Conservation (phyloP, 92 coral and sea anemone genomes). For the Palythoa caribaeorum region DNA sequence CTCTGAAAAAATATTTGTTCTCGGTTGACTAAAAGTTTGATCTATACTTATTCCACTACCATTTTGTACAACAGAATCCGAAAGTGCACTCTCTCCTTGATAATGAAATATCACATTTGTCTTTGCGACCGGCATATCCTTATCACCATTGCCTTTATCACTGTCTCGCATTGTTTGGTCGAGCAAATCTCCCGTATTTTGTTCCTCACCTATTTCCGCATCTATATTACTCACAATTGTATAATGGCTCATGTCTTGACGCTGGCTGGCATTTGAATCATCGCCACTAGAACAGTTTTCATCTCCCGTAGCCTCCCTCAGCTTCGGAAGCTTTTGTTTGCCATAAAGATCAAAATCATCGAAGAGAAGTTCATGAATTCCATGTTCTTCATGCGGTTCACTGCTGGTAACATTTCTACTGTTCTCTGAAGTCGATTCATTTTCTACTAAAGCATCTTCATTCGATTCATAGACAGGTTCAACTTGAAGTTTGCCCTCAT, state of each 20-base stretch:
- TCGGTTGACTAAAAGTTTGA: neutral
- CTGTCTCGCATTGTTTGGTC: slow-evolving; percentile 1
- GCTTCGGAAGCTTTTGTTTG: slow-evolving; percentile 36
- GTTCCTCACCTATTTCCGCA: slow-evolving; percentile 11
- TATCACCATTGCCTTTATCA: neutral
- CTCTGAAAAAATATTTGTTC: neutral
- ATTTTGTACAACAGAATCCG: neutral
- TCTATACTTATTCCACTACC: neutral
- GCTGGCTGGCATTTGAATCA: slow-evolving; percentile 30
- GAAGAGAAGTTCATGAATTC: slow-evolving; percentile 59
- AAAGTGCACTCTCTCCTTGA: neutral
- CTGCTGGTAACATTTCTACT: neutral
- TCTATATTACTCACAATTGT: slow-evolving; percentile 35
- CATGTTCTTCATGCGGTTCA: slow-evolving; percentile 41
- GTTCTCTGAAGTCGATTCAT: neutral
- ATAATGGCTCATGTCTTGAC: slow-evolving; percentile 45
- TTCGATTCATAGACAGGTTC: neutral
- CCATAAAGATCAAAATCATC: slow-evolving; percentile 78
- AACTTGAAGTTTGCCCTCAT: slow-evolving; percentile 14
- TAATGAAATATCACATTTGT: neutral
- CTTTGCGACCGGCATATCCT: neutral
- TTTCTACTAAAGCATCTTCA: neutral
- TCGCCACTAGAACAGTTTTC: slow-evolving; percentile 26
- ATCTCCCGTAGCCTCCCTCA: slow-evolving; percentile 31
- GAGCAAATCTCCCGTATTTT: neutral